phyloP scores from a whole-genome alignment of 2,113 vertebrate species.

The Etia nguti region DNA sequence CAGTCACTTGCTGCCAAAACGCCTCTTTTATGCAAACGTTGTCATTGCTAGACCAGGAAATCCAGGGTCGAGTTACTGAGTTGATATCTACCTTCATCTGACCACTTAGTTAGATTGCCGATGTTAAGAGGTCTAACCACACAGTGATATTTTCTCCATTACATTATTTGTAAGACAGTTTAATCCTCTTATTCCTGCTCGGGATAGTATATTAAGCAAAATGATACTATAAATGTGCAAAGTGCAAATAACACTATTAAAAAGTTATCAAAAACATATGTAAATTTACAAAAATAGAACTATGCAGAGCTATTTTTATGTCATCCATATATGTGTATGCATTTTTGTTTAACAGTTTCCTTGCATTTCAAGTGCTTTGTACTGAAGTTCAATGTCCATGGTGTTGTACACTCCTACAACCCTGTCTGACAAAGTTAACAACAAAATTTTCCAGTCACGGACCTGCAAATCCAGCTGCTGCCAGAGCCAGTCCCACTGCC shows the following conservation, averaged over 20 bases:
- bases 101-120: background rate
- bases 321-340: background rate
- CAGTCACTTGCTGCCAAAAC: accelerated
- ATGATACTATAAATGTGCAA: background rate
- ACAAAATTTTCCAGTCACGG: background rate
- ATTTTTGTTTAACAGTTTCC: background rate
- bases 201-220: background rate
- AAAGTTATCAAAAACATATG: background rate
- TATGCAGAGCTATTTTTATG: background rate
- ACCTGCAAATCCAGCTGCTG: constrained; percentile 95
- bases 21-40: background rate
- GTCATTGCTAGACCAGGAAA: background rate
- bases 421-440: background rate
- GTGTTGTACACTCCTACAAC: background rate
- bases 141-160: background rate
- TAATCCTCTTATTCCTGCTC: background rate
- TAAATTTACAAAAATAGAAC: background rate
- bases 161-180: background rate
- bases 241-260: background rate
- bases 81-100: background rate
- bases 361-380: background rate
- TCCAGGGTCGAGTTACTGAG: background rate
- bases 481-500: constrained; percentile 86
- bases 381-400: background rate
- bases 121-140: background rate